These are phyloP conservation scores for Tauraco erythrolophus DNA, from an alignment of 2,113 vertebrate genomes.

Conservation along the genomic window DNA sequence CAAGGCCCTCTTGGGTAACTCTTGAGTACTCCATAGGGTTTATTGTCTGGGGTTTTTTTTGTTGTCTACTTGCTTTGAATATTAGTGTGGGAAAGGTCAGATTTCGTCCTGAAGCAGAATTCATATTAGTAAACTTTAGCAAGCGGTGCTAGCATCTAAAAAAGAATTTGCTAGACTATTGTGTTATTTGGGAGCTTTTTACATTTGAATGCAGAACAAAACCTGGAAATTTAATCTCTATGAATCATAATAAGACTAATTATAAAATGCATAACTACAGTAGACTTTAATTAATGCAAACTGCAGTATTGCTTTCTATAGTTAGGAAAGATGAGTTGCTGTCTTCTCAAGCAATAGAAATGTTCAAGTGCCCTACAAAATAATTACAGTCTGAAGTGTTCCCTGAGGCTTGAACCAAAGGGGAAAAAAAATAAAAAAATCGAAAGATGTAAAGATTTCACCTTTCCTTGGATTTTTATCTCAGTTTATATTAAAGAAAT, in stretches of 20 bases:
- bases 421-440: not conserved
- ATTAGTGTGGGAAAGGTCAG: not conserved
- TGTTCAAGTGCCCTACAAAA: constrained; percentile 49
- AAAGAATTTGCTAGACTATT: not conserved
- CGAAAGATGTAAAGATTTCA: not conserved
- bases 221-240: constrained; percentile 39
- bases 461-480: constrained; percentile 36
- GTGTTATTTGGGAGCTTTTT: constrained; percentile 27
- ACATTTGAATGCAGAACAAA: constrained; percentile 28
- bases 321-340: constrained; percentile 5
- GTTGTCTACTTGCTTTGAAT: not conserved
- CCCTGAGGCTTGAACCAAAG: not conserved
- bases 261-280: constrained; percentile 51
- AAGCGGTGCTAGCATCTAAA: not conserved
- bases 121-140: not conserved
- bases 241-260: constrained; percentile 49
- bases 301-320: constrained; percentile 1
- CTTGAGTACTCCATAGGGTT: not conserved
- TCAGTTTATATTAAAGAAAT: constrained; percentile 46
- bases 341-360: constrained; percentile 49
- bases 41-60: not conserved
- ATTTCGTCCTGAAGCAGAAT: not conserved
- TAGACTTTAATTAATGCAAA: constrained; percentile 55
- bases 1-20: not conserved
- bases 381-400: constrained; percentile 49